phyloP scores from a whole-genome alignment of 1,140 invertebrate genomes.

The Schlechtendalia chinensis region DNA sequence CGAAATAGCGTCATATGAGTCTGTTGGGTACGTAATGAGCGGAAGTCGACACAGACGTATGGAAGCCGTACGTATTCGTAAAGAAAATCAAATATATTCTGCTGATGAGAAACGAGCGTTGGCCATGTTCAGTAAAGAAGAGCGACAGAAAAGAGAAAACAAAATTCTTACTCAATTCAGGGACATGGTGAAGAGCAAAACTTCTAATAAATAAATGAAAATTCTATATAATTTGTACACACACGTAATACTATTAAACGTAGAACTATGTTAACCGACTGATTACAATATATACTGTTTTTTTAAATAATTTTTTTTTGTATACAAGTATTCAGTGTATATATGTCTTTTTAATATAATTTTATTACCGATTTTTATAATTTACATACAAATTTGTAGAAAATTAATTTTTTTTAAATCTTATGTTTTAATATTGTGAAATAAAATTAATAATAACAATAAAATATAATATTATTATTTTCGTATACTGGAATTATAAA shows the following conservation, averaged over 20 bases:
- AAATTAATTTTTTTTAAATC: no score
- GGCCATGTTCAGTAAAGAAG: constrained; percentile 97
- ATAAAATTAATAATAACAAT: no score
- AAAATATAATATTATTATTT: no score
- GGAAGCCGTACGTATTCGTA: constrained; percentile 98
- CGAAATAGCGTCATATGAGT: constrained; percentile 90
- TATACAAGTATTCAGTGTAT: no score
- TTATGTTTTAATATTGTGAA: no score
- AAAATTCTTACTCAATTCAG: constrained; percentile 93
- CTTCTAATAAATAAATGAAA: constrained; percentile 57
- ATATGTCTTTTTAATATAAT: no score
- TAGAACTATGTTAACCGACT: constrained; percentile 2
- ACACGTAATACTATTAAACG: no score
- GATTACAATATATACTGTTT: not conserved
- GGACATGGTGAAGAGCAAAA: constrained; percentile 79
- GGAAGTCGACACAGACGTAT: constrained; percentile 97
- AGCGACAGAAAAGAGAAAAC: constrained; percentile 92
- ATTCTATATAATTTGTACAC: no score
- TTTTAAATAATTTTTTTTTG: no score
- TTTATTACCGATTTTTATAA: no score
- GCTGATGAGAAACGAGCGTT: constrained; percentile 98
- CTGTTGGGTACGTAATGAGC: constrained; percentile 98
- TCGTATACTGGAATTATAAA: no score
- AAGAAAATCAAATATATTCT: constrained; percentile 99
- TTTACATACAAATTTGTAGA: no score